Base-by-base conservation (phyloP, 1,140 invertebrate species). In the Drosophila sp. region DNA sequence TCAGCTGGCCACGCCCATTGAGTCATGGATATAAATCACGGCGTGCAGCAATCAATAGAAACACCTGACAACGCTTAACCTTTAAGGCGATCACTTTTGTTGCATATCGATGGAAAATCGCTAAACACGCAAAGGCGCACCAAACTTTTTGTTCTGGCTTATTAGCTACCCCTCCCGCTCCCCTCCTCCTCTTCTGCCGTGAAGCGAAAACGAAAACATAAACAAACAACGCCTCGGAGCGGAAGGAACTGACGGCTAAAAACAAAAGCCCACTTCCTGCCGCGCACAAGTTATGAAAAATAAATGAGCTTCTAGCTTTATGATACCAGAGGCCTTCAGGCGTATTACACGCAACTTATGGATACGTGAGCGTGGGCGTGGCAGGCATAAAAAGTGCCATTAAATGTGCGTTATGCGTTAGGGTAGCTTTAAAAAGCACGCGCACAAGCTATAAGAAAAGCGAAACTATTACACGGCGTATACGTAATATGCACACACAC, bases 161-260 rank as follows among this genome's bases (percentile, higher is more conserved):
- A 79, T 70, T 76, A 70, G 61, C 32, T 51, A 40, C 38, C 3
- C 21, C 25, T 3, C 13, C 41, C 21, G 2, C 27, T 7, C 27
- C 27, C 3, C 7, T 6, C 2, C 21, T 8, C 38, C 48, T 32
- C 45, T 40, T 40, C 34, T 43, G 51, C 58, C 40, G 34, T 18
- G 25, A 7, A 7, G 43, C 45, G n/a, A 21, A 43, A 62, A 63
- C 45, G n/a, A 21, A 43, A 62, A 63, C 32, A 67, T 66, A 76
- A 65, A 54, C 56, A 63, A 80, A 80, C 72, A 80, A 69, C 76
- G 34, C 59, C 53, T n/a, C 8, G 53, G 61, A 80, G 57, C 84
- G 84, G 84, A 89, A 89, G 84, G 73, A 89, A 84, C 73, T 89
- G 79, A 80, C 86, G 84, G 84, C 84, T 89, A 69, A 78, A 84